These are phyloP conservation scores for Eubasilissa regina DNA, from an alignment of 1,140 invertebrate species.

Conservation along the genomic window DNA sequence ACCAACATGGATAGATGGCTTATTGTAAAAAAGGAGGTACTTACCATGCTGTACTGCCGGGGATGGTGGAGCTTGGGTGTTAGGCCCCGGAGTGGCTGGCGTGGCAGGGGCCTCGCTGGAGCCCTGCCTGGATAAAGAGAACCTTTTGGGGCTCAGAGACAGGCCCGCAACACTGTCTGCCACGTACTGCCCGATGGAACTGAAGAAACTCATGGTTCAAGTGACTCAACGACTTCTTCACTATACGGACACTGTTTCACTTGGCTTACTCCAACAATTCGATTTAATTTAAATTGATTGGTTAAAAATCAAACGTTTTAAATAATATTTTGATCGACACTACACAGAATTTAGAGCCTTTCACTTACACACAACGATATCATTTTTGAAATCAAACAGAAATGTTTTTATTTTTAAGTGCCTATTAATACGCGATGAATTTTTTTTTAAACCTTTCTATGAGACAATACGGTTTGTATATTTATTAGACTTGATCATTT, in stretches of 20 bases:
- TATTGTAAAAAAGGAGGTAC: no score
- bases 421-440: not conserved
- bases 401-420: no score
- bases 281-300: no score
- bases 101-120: constrained; percentile 68
- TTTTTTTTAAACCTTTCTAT: no score
- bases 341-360: not conserved
- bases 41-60: constrained; percentile 64
- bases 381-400: no score
- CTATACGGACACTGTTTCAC: not conserved
- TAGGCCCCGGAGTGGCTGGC: constrained; percentile 64
- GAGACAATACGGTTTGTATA: not conserved
- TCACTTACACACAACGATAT: no score
- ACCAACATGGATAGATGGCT: no score
- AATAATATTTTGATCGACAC: no score
- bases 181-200: constrained; percentile 85
- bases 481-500: not conserved
- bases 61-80: constrained; percentile 58
- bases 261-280: not conserved
- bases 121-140: constrained; percentile 80
- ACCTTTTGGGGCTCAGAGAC: constrained; percentile 83
- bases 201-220: constrained; percentile 85
- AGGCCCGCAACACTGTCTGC: constrained; percentile 84
- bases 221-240: not conserved
- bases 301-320: no score